phyloP scores from a whole-genome alignment of 2,113 vertebrate genomes.

The Thryonomys swinderianus region DNA sequence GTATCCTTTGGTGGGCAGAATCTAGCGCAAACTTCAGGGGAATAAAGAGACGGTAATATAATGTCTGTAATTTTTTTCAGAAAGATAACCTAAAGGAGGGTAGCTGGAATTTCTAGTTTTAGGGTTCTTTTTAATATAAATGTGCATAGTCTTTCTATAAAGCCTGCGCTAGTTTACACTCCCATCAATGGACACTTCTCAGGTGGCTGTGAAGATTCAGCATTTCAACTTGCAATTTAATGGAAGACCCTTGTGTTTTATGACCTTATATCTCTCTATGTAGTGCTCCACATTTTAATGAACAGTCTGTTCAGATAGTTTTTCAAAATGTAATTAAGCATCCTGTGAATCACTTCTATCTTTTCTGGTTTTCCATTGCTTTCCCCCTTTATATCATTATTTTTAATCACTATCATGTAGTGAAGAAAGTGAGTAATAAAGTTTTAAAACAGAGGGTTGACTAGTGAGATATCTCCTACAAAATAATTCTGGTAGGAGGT shows the following conservation, averaged over 20 bases:
- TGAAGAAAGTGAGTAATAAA: neutral
- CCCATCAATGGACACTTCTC: neutral
- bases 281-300: neutral
- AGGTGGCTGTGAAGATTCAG: neutral
- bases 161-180: no score
- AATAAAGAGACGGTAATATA: neutral
- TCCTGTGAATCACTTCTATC: neutral
- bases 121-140: no score
- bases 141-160: no score
- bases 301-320: fast-evolving
- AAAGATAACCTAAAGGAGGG: no score
- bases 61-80: no score
- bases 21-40: neutral
- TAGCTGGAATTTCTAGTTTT: no score
- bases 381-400: neutral
- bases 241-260: neutral
- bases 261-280: neutral
- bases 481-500: neutral
- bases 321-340: neutral
- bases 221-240: neutral
- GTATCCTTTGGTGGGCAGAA: neutral
- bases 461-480: neutral
- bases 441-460: neutral
- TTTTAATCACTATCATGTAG: neutral
- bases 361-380: neutral